phyloP scores from a whole-genome alignment of 2,113 vertebrate genomes.

The Cephalopholis sonnerati region DNA sequence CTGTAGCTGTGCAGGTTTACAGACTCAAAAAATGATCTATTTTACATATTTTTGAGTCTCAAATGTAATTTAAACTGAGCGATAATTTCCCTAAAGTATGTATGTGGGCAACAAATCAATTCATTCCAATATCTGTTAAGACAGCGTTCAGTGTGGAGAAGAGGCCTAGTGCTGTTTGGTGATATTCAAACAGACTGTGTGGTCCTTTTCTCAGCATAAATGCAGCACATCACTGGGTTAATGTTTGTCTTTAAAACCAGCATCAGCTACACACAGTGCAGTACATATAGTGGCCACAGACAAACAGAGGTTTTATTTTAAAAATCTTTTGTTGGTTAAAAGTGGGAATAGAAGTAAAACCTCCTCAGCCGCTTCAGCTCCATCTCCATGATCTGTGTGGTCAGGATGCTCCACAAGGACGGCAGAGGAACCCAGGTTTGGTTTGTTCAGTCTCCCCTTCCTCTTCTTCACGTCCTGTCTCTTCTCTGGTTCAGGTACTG shows the following conservation, averaged over 20 bases:
- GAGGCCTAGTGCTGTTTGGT: not conserved
- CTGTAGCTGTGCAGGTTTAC: not conserved
- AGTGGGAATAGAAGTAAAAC: conserved; percentile 47
- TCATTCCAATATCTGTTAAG: no score
- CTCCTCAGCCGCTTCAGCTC: conserved; percentile 51
- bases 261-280: not conserved
- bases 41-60: not conserved
- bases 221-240: not conserved
- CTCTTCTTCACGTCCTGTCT: conserved; percentile 83
- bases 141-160: not conserved
- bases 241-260: not conserved
- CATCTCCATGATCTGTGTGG: conserved; percentile 27
- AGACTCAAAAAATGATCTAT: not conserved
- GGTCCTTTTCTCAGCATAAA: not conserved
- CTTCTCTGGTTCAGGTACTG: conserved; percentile 61
- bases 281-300: no score
- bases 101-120: not conserved
- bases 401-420: conserved; percentile 24
- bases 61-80: not conserved
- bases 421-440: conserved; percentile 15
- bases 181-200: not conserved
- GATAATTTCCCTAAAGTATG: not conserved
- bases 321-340: not conserved
- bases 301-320: not conserved
- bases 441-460: conserved; percentile 81